Conservation (phyloP, 2,113 vertebrate species). For the Fregetta grallaria region DNA sequence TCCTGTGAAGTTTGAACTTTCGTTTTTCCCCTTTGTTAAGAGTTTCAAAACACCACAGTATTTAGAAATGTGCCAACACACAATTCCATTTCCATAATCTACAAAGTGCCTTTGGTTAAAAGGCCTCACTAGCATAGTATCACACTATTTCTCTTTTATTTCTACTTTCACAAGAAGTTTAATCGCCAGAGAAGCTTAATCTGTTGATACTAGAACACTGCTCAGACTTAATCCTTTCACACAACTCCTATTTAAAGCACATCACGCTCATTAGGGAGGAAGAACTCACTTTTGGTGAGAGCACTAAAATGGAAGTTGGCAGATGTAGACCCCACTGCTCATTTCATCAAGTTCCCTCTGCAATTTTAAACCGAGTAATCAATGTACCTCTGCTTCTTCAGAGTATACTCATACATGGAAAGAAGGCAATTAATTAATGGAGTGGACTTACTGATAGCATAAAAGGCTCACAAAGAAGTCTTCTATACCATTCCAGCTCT, state of each 20-base stretch:
- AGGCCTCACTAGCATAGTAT: background rate
- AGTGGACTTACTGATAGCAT: background rate
- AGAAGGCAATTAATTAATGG: background rate
- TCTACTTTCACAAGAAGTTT: background rate
- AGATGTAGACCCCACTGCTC: background rate
- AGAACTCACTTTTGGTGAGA: background rate
- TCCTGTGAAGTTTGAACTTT: background rate
- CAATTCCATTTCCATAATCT: background rate
- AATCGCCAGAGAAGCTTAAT: background rate
- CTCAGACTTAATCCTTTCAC: background rate
- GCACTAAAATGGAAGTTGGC: background rate
- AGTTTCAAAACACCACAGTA: background rate
- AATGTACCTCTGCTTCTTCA: background rate
- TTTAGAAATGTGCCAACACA: background rate
- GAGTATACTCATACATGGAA: background rate
- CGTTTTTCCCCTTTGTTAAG: background rate
- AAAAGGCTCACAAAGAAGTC: background rate
- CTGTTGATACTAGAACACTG: background rate
- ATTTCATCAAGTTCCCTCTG: background rate
- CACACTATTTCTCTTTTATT: background rate
- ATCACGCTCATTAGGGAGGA: background rate
- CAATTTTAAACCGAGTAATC: background rate
- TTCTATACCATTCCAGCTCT: background rate
- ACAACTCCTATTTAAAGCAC: background rate
- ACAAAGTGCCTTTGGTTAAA: background rate